Percentiles rank a stretch among this genome's conserved stretches.
These are phyloP conservation scores for Parnassius mnemosyne DNA, from an alignment of 2,888 invertebrate genomes.

Conservation along the genomic window DNA sequence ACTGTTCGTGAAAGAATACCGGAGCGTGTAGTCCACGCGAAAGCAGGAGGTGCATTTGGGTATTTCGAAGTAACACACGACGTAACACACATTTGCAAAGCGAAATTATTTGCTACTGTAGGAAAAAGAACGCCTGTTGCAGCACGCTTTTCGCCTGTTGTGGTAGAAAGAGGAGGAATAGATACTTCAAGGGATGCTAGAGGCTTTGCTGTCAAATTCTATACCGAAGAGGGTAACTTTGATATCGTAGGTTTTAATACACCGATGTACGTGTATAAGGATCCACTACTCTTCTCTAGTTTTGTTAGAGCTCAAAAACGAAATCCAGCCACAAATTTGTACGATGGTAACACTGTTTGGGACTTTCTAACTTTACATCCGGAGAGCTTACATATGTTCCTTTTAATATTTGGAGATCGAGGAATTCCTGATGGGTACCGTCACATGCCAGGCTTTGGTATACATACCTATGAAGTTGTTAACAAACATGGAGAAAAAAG, in stretches of 20 bases:
- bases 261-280: slow-evolving; percentile 93
- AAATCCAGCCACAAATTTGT: slow-evolving; percentile 92
- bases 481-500: slow-evolving; percentile 80
- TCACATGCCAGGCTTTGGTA: slow-evolving; percentile 95
- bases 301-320: slow-evolving; percentile 96
- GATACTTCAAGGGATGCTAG: slow-evolving; percentile 92
- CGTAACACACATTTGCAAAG: too few species aligned
- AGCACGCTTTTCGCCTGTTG: slow-evolving; percentile 87
- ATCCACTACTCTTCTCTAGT: slow-evolving; percentile 91
- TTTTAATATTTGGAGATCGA: slow-evolving; percentile 85
- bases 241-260: slow-evolving; percentile 80
- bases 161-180: slow-evolving; percentile 89
- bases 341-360: slow-evolving; percentile 95
- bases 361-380: slow-evolving; percentile 92
- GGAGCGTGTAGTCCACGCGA: too few species aligned
- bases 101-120: too few species aligned
- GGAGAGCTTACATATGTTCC: slow-evolving; percentile 89
- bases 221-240: too few species aligned
- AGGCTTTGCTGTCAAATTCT: slow-evolving; percentile 73
- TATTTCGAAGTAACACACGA: too few species aligned
- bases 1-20: too few species aligned
- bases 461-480: slow-evolving; percentile 93
- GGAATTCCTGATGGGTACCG: slow-evolving; percentile 84
- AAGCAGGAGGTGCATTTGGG: too few species aligned
- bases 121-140: too few species aligned